Evolutionary conservation across 2,888 invertebrate genomes (phyloP).

Genomic region (Candidula unifasciata): DNA sequence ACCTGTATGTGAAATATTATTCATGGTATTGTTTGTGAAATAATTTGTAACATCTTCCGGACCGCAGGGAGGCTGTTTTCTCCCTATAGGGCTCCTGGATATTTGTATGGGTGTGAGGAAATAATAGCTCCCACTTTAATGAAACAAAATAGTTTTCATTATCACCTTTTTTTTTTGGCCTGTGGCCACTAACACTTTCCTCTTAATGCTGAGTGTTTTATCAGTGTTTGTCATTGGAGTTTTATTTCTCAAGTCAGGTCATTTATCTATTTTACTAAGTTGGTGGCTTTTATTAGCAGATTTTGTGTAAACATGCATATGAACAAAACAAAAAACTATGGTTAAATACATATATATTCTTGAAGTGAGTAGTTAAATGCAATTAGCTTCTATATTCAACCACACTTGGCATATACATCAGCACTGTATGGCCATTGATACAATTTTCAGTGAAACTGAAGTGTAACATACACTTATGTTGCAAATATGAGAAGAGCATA

Average conservation of each 20-base stretch:
- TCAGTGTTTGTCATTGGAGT: slow-evolving; percentile 4
- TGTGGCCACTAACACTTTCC: too few relatives aligned
- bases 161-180: not conserved
- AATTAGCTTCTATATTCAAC: too few relatives aligned
- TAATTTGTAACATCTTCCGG: slow-evolving; percentile 27
- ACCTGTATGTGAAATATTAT: slow-evolving; percentile 37
- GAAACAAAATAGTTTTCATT: not conserved
- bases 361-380: too few relatives aligned
- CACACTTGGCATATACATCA: too few relatives aligned
- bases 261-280: not conserved
- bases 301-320: not conserved
- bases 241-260: slow-evolving; percentile 1
- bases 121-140: slow-evolving; percentile 12
- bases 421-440: too few relatives aligned
- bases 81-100: slow-evolving; percentile 44
- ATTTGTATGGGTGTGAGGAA: not conserved
- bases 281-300: not conserved
- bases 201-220: not conserved
- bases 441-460: too few relatives aligned
- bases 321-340: slow-evolving; percentile 6
- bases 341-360: not conserved
- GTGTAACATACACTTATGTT: too few relatives aligned
- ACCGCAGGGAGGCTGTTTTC: slow-evolving; percentile 44
- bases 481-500: too few relatives aligned
- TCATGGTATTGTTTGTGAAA: slow-evolving; percentile 32